Conservation (phyloP, 2,113 vertebrate genomes). For the Dasyprocta punctata region DNA sequence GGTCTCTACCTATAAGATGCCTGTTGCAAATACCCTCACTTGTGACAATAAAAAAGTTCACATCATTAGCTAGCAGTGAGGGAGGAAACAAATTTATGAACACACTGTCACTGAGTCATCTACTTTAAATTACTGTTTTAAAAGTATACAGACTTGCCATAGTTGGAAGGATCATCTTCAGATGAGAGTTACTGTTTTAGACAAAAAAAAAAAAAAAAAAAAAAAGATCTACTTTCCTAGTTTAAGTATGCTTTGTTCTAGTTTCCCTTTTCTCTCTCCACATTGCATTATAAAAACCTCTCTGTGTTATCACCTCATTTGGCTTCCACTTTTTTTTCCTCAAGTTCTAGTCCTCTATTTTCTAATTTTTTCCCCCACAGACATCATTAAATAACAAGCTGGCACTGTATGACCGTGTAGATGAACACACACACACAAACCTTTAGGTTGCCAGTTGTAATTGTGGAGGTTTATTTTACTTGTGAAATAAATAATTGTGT, state of each 20-base stretch:
- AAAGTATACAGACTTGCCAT: not conserved
- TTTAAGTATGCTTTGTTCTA: not conserved
- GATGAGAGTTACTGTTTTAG: not conserved
- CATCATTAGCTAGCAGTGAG: not conserved
- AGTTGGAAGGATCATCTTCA: too few species aligned
- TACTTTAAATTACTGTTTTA: not conserved
- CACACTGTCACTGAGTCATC: not conserved
- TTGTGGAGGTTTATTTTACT: conserved; percentile 1
- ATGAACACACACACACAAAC: not conserved
- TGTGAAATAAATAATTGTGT: not conserved
- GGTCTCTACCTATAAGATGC: not conserved
- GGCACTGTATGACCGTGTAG: not conserved
- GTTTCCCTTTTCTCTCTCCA: not conserved
- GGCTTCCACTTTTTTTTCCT: not conserved
- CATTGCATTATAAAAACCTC: conserved; percentile 38
- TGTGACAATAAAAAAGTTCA: not conserved
- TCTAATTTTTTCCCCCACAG: not conserved
- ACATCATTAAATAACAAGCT: not conserved
- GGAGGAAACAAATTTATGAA: not conserved
- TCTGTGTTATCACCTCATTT: not conserved
- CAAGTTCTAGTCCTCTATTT: not conserved
- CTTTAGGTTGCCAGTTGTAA: not conserved
- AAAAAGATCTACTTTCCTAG: not conserved
- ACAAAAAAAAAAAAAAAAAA: not conserved
- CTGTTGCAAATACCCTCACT: not conserved